Evolutionary conservation across 2,797 vertebrate genomes (phyloP).

Genomic region (Sparidentex hasta): DNA sequence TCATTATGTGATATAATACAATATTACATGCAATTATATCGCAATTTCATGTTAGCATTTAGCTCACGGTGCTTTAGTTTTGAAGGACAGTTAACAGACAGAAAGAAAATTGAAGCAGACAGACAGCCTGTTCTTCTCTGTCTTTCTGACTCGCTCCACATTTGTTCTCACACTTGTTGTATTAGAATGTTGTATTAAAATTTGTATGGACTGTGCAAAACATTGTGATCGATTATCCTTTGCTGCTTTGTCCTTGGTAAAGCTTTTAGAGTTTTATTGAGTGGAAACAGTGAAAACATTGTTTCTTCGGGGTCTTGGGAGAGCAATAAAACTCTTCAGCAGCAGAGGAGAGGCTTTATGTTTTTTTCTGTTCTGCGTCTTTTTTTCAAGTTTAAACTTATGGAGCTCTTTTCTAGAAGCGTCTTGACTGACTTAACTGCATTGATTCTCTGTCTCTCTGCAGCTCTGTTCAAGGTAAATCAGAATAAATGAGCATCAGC

Average conservation of each 20-base stretch:
- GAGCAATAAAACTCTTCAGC: constrained; percentile 46
- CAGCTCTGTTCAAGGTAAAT: constrained; percentile 46
- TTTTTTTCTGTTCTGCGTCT: constrained; percentile 25
- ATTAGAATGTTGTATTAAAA: too few relatives aligned
- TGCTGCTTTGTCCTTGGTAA: constrained; percentile 28
- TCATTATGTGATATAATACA: too few relatives aligned
- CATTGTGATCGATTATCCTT: constrained; percentile 19
- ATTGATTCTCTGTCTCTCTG: constrained; percentile 32
- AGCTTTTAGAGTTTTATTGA: constrained; percentile 56
- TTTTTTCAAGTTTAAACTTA: constrained; percentile 20
- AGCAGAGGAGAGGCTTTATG: constrained; percentile 28
- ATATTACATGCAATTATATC: too few relatives aligned
- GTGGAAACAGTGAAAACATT: constrained; percentile 47
- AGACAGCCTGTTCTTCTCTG: background rate
- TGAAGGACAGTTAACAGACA: background rate
- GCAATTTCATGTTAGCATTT: background rate
- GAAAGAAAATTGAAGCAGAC: background rate
- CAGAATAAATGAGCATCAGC: constrained; percentile 48
- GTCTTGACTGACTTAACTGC: constrained; percentile 23
- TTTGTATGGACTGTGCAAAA: constrained; percentile 25
- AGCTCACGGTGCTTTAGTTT: background rate
- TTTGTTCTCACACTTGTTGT: constrained; percentile 6
- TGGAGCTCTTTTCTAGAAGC: background rate
- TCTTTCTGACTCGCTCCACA: background rate
- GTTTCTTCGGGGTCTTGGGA: constrained; percentile 39